Conservation (phyloP, 2,113 vertebrate genomes). For the Mustelus asterias region DNA sequence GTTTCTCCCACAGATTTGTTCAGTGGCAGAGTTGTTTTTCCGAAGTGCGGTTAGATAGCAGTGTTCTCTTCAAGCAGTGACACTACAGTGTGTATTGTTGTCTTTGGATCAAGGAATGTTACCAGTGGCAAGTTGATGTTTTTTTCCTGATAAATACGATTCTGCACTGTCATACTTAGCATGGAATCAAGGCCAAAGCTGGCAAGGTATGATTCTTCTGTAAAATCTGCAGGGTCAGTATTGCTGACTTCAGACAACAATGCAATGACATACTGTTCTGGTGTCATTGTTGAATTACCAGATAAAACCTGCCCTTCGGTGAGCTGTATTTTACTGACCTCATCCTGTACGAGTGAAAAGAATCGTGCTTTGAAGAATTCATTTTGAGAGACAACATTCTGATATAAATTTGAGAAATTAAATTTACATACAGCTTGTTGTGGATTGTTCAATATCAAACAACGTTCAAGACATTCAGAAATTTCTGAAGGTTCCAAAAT, state of each 20-base stretch:
- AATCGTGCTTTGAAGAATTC: conserved; percentile 58
- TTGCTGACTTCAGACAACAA: conserved; percentile 57
- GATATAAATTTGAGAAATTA: conserved; percentile 55
- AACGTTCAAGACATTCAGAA: conserved; percentile 58
- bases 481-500: conserved; percentile 62
- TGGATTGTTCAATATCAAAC: conserved; percentile 57
- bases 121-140: conserved; percentile 65
- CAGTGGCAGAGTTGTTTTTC: background rate
- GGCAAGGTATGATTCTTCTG: conserved; percentile 52
- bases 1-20: background rate
- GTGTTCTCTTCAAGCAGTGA: conserved; percentile 46
- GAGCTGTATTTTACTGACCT: conserved; percentile 43
- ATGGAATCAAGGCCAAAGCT: conserved; percentile 74
- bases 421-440: conserved; percentile 70
- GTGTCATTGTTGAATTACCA: conserved; percentile 42
- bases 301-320: conserved; percentile 36
- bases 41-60: background rate
- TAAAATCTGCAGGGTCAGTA: conserved; percentile 50
- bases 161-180: conserved; percentile 74
- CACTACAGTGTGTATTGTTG: conserved; percentile 58
- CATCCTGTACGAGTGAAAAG: conserved; percentile 48
- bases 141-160: conserved; percentile 61
- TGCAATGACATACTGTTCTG: conserved; percentile 52
- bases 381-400: conserved; percentile 54
- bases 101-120: conserved; percentile 64